A percentile compares a stretch with the other conserved stretches of the same genome.
These are phyloP conservation scores for Leptoclinus maculatus DNA, from an alignment of 2,797 vertebrate species.

Conservation along the genomic window DNA sequence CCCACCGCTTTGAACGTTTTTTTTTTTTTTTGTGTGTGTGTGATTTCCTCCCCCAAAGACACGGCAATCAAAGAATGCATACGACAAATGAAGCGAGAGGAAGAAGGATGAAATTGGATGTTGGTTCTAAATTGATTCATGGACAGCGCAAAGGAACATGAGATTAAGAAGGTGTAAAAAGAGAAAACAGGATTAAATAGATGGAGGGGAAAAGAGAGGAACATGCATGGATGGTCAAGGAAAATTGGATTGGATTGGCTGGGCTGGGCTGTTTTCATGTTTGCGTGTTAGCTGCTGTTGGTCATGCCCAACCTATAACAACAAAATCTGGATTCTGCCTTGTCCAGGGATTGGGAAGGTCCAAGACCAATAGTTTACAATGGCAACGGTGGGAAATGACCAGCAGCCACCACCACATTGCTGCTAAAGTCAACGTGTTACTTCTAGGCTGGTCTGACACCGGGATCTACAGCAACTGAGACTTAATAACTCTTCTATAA, in stretches of 20 bases:
- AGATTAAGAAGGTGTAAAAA: constrained; percentile 18
- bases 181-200: background rate
- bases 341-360: too few relatives aligned
- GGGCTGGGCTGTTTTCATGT: background rate
- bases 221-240: background rate
- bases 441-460: background rate
- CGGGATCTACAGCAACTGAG: background rate
- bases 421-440: background rate
- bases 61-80: background rate
- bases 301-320: background rate
- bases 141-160: background rate
- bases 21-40: background rate
- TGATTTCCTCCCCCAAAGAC: background rate
- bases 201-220: background rate
- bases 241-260: background rate
- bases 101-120: constrained; percentile 18
- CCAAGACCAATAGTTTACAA: background rate
- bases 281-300: background rate
- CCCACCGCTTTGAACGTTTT: too few relatives aligned
- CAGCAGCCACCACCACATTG: background rate
- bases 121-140: constrained; percentile 31
- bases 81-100: constrained; percentile 3
- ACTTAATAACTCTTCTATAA: background rate
- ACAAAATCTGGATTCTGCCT: background rate
- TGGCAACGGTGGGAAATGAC: background rate